Conservation (phyloP, 2,797 vertebrate species). For the Hemitrygon akajei region DNA sequence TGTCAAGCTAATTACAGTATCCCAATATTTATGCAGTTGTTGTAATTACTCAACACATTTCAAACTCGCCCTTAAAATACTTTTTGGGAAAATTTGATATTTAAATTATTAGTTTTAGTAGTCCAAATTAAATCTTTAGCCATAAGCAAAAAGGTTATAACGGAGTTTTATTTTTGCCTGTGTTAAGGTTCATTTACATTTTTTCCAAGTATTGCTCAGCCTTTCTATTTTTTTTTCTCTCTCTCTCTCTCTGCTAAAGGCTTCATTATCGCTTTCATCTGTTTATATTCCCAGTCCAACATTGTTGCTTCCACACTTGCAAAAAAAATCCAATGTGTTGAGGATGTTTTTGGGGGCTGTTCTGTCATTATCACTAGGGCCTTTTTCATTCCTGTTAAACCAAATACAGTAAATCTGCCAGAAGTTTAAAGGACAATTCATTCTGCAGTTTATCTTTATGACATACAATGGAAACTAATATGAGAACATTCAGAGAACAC, state of each 20-base stretch:
- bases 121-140: background rate
- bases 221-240: background rate
- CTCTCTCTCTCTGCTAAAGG: no score
- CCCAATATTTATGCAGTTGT: background rate
- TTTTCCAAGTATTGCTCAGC: background rate
- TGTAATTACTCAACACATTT: background rate
- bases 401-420: background rate
- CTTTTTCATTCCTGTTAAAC: background rate
- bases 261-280: background rate
- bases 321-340: background rate
- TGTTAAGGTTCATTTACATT: no score
- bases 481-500: background rate
- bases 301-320: background rate
- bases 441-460: background rate
- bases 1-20: slow-evolving; percentile 42
- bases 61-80: background rate
- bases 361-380: background rate
- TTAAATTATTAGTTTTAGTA: slow-evolving; percentile 13
- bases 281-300: background rate
- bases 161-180: no score
- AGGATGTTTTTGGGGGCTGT: background rate
- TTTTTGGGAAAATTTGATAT: background rate
- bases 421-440: background rate
- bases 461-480: background rate
- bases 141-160: background rate